Conservation (phyloP, 2,113 vertebrate species). For the Cyphomyrus plagiostoma region DNA sequence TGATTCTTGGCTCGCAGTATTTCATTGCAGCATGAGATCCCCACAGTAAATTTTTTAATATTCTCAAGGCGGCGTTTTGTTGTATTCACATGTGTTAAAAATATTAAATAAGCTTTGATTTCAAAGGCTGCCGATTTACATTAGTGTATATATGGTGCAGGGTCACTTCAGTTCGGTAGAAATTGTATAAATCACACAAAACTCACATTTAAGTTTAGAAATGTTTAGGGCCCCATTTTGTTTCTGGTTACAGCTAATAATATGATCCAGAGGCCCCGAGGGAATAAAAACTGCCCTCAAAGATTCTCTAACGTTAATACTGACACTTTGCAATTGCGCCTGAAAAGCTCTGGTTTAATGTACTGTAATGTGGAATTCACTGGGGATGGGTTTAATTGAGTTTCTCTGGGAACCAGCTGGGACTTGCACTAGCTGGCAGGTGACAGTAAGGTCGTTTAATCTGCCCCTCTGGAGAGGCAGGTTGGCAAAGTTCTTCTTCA, state of each 20-base stretch:
- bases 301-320: constrained; percentile 67
- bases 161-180: not conserved
- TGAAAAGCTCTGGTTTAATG: constrained; percentile 79
- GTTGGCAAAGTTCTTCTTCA: constrained; percentile 82
- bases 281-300: constrained; percentile 69
- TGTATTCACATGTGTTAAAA: not conserved
- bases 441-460: constrained; percentile 80
- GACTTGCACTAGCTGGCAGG: constrained; percentile 83
- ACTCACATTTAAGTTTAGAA: not conserved
- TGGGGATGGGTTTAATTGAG: constrained; percentile 51
- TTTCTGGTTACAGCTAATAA: not conserved
- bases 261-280: constrained; percentile 45
- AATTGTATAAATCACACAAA: not conserved
- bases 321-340: constrained; percentile 70
- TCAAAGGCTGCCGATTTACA: not conserved
- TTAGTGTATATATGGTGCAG: not conserved
- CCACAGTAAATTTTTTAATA: not conserved
- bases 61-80: not conserved
- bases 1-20: not conserved
- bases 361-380: constrained; percentile 81
- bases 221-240: not conserved
- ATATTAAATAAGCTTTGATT: not conserved
- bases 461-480: constrained; percentile 81
- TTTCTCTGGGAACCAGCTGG: constrained; percentile 56
- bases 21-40: not conserved